phyloP scores from a whole-genome alignment of 2,888 invertebrate species.

The Acleris sparsana region DNA sequence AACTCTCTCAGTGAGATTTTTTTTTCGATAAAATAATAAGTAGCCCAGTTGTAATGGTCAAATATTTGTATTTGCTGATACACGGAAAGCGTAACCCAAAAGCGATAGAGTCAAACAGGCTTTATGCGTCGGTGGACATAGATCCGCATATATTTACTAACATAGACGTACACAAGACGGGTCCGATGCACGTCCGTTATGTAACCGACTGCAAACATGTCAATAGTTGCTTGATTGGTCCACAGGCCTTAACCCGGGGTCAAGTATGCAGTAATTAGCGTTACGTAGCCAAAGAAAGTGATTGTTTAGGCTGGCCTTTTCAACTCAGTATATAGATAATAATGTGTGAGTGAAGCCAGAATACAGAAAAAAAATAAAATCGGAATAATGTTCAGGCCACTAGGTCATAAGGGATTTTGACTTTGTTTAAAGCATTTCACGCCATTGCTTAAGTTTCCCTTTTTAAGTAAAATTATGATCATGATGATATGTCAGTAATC shows the following conservation, averaged over 20 bases:
- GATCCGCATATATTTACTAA: slow-evolving; percentile 15
- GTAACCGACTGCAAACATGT: slow-evolving; percentile 53
- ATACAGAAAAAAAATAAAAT: neutral
- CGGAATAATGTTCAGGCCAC: neutral
- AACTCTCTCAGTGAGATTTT: no score
- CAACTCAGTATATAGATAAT: neutral
- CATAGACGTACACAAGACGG: slow-evolving; percentile 13
- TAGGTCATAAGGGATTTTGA: no score
- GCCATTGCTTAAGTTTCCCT: no score
- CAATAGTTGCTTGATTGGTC: slow-evolving; percentile 51
- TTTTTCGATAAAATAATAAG: no score
- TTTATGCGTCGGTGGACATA: neutral
- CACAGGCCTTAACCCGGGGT: slow-evolving; percentile 58
- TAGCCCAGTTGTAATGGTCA: no score
- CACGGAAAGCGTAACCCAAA: no score
- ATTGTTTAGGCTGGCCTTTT: neutral
- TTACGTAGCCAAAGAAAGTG: slow-evolving; percentile 7
- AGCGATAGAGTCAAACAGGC: no score
- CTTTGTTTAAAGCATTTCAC: no score
- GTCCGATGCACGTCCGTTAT: slow-evolving; percentile 29
- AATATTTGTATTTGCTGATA: no score
- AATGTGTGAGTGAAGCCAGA: neutral
- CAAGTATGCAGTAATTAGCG: slow-evolving; percentile 10
- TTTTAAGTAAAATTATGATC: no score
- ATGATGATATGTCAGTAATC: no score